Conservation (phyloP, 2,797 vertebrate species). For the Acanthurus lineatus region DNA sequence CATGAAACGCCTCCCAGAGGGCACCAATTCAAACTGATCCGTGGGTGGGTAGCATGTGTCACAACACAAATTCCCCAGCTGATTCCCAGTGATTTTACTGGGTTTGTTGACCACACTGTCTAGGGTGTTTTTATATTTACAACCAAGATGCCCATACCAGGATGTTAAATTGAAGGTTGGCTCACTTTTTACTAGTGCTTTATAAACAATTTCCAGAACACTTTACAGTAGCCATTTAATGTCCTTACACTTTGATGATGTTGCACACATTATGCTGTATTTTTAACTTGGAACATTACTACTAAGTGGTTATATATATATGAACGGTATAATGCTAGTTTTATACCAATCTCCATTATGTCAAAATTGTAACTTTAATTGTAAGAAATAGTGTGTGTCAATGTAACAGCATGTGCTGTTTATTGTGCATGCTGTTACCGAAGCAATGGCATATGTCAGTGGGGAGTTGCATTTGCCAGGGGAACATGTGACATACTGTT, state of each 20-base stretch:
- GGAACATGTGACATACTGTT: neutral
- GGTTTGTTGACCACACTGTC: neutral
- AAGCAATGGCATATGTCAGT: neutral
- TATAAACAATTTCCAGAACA: neutral
- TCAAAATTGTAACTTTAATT: too few species aligned
- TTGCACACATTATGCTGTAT: neutral
- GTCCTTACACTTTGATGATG: neutral
- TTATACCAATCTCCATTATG: too few species aligned
- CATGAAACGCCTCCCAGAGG: neutral
- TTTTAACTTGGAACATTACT: neutral
- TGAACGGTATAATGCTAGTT: too few species aligned
- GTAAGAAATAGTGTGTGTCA: neutral
- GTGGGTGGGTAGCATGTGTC: conserved; percentile 3
- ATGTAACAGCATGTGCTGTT: neutral
- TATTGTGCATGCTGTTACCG: neutral
- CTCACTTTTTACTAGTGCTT: neutral
- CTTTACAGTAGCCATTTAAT: neutral
- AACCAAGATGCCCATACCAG: neutral
- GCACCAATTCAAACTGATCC: neutral
- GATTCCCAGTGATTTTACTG: neutral
- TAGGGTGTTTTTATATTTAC: neutral
- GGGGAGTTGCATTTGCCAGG: neutral
- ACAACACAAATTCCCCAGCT: neutral
- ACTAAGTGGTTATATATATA: neutral
- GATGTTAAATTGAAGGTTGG: neutral